Base-by-base conservation (phyloP, 2,113 vertebrate species). In the Seriola quinqueradiata region DNA sequence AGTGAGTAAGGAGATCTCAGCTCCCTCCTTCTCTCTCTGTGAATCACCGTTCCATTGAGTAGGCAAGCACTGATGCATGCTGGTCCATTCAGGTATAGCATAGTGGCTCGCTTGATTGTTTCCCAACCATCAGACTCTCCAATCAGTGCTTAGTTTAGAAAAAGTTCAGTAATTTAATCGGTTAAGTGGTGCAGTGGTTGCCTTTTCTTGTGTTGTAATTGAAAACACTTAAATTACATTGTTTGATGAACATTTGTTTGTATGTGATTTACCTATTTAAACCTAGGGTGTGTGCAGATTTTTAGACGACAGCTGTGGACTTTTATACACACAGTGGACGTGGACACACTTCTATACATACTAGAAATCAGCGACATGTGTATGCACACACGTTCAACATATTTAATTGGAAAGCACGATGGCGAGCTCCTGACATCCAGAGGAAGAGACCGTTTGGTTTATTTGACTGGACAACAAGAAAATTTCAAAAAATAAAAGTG, bases 31-130 rank as follows among this genome's bases (percentile, higher is more conserved):
- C 44, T 23, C 34, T 52, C 73, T 77, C 73, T 52, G 71, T 42
- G 82, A 89, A 67, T 73, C 84, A 75, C 50, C 89, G 87, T 93
- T 93, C 90, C 93, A 83, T 90, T 90, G 84, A 89, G 80, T 79
- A 65, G 71, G 65, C 87, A 81, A 57, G 88, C 84, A 79, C 79
- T 70, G 70, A 82, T 82, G 87, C 70, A 34, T 72, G 55, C 70
- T 13, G 73, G 70, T 52, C 66, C 63, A 38, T 85, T 86, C 71
- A 75, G 46, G 77, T 34, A 75, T 28, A 75, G 59, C 11, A 64
- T 7, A 17, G 57, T 4, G 52, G 32, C 61, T 87, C 55, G 23
- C 59, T 59, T 70, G 65, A 75, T 74, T 77, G 79, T 75, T 82
- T 78, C 63, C 66, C 67, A 25, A 48, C 42, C 65, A 68, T 25